Base-by-base conservation (phyloP, 2,797 vertebrate genomes). In the Mionectes olivaceus region DNA sequence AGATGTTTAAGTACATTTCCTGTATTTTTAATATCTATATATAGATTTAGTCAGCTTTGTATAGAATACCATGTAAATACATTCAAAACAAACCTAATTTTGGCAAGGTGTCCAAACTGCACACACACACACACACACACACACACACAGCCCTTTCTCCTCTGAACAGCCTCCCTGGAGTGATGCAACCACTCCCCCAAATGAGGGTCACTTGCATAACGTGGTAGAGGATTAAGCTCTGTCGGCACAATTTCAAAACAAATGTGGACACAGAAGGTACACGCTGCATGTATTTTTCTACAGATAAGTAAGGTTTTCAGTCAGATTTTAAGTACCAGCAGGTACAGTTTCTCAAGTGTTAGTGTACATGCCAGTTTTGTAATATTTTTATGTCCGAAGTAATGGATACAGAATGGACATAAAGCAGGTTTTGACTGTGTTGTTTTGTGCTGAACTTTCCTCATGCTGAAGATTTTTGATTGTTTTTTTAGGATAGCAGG, bases 1-100 rank as follows among this genome's bases (percentile, higher is more conserved):
- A 92, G 59, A 59, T 81, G 87, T 84, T 84, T 89, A 91, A 60
- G 59, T 77, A 93, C 23, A 16, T 80, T 81, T 93, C 80, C 71
- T 73, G 33, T 87, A 57, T 76, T 80, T 90, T 86, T 75, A 77
- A 21, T 93, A 77, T 28, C 24, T 70, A 3, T 87, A 32, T 53
- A 87, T 92, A 78, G 69, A 32, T 71, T 74, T 70, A 88, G 56
- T 28, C 75, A 90, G 60, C 44, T 79, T 91, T 67, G 17, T 80
- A 81, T 74, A 91, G 84, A 76, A 93, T 93, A 89, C 8, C 81
- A 44, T 25, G 68, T 95, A 95, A 95, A 94, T 91, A 93, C 91
- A 93, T 92, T 92, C 92, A 78, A 47, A 93, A 80, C 59, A 89
- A 71, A 85, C 68, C 39, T 68, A 21, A 23, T 76, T 83, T 68